These are phyloP conservation scores for Cremastinae sp. DNA, from an alignment of 2,888 invertebrate genomes.

Conservation along the genomic window DNA sequence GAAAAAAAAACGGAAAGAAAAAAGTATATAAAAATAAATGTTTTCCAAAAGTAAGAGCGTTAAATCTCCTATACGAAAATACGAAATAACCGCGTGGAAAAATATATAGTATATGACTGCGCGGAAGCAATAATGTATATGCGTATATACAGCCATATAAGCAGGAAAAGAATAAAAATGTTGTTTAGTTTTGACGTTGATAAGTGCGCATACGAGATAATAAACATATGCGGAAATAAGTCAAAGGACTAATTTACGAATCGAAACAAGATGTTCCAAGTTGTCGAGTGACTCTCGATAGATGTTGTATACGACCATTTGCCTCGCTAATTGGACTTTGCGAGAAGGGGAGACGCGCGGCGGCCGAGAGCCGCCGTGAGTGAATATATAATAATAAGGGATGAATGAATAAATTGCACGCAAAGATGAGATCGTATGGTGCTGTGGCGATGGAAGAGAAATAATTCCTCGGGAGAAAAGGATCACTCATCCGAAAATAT, in stretches of 20 bases:
- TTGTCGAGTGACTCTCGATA: slow-evolving; percentile 32
- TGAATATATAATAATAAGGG: neutral
- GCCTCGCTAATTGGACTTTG: slow-evolving; percentile 56
- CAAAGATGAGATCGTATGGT: too few species aligned
- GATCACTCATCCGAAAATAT: too few species aligned
- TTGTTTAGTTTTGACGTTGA: slow-evolving; percentile 24
- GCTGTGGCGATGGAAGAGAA: too few species aligned
- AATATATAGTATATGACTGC: too few species aligned
- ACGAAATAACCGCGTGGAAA: too few species aligned
- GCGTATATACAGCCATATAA: slow-evolving; percentile 65
- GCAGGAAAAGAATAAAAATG: slow-evolving; percentile 70
- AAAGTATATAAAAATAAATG: too few species aligned
- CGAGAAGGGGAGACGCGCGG: slow-evolving; percentile 38
- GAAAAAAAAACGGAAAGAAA: too few species aligned
- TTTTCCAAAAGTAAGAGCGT: too few species aligned
- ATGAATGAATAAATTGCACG: slow-evolving; percentile 33
- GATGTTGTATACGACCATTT: slow-evolving; percentile 47
- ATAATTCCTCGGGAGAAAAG: too few species aligned
- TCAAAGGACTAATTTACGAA: slow-evolving; percentile 69
- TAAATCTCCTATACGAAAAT: too few species aligned
- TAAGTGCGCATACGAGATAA: slow-evolving; percentile 25
- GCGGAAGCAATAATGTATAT: too few species aligned
- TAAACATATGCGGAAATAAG: slow-evolving; percentile 21
- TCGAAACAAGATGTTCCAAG: slow-evolving; percentile 64
- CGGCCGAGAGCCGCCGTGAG: slow-evolving; percentile 21